Evolutionary conservation across 2,797 vertebrate genomes (phyloP), one percentile per base, ranked within the genome.

Genomic region (Chromis chromis): DNA sequence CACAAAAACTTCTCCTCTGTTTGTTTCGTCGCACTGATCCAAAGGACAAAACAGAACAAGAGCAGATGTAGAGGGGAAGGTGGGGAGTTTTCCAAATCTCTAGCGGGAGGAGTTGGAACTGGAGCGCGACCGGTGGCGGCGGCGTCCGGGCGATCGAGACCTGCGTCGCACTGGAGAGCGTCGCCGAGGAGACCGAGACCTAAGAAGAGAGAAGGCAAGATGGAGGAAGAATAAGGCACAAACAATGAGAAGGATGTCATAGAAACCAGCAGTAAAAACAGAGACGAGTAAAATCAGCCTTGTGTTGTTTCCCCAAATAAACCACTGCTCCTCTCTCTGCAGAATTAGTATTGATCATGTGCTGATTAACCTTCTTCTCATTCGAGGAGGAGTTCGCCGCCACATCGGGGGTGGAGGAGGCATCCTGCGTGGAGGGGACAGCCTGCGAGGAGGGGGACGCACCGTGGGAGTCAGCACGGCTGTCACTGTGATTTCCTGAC

Each of bases 61-160:
- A 4, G 6, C 6, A 27, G 54, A 55, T 13, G 27, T 13, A 21
- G 16, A 4, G 0, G 6, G n/a, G 25, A 12, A 4, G 36, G 17
- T 7, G 7, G 17, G 13, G 25, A 33, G 39, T 1, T 63, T n/a
- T 40, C 22, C 0, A 2, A 4, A 22, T 55, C 14, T 42, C 33
- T 96, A 97, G 88, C 96, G 96, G 0, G 97, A 98, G 17, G 96
- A 98, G 90, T 98, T 97, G 21, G 97, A 97, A 87, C 97, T 98
- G 83, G 97, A 98, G 25, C 96, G 95, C 28, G 97, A 98, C 53
- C 96, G 90, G 46, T 98, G 97, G 19, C 96, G 96, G 22, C 96
- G 94, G 31, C 96, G 95, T 0, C 95, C 97, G 0, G 96, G 96
- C 1, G 96, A 97, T 2, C 95, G 90, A 0, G 96, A 96, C 2